These are phyloP conservation scores for Eriocheir sinensis DNA, from an alignment of 1,140 invertebrate genomes.

Conservation along the genomic window DNA sequence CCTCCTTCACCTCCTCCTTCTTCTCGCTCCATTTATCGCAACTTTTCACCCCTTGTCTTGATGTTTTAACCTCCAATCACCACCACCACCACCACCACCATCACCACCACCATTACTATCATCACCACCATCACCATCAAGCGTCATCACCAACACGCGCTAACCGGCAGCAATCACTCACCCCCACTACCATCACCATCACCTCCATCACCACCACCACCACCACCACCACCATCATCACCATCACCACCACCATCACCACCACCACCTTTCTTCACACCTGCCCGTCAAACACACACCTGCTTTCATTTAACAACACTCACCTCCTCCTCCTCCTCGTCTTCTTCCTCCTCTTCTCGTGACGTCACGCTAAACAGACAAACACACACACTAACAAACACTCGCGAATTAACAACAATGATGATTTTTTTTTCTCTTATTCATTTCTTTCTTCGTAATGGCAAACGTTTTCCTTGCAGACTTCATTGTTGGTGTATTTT, in stretches of 20 bases:
- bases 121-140: not conserved
- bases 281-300: not conserved
- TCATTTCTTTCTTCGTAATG: not conserved
- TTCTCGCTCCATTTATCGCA: not conserved
- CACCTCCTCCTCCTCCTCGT: not conserved
- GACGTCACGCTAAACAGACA: not conserved
- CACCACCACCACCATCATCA: not conserved
- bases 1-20: not conserved
- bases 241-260: not conserved
- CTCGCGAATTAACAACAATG: not conserved
- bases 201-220: not conserved
- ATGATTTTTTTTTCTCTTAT: too few relatives aligned
- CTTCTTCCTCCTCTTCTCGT: not conserved
- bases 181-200: not conserved
- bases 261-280: not conserved
- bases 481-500: not conserved
- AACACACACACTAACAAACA: slow-evolving; percentile 16
- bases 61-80: not conserved
- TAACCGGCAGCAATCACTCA: too few relatives aligned
- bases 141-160: too few relatives aligned
- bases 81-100: not conserved
- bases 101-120: not conserved
- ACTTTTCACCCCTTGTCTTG: not conserved
- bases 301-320: not conserved
- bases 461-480: not conserved